Percentiles rank a stretch among this genome's conserved stretches.
These are phyloP conservation scores for Gasterosteus nipponicus DNA, from an alignment of 2,113 vertebrate species.

Conservation along the genomic window DNA sequence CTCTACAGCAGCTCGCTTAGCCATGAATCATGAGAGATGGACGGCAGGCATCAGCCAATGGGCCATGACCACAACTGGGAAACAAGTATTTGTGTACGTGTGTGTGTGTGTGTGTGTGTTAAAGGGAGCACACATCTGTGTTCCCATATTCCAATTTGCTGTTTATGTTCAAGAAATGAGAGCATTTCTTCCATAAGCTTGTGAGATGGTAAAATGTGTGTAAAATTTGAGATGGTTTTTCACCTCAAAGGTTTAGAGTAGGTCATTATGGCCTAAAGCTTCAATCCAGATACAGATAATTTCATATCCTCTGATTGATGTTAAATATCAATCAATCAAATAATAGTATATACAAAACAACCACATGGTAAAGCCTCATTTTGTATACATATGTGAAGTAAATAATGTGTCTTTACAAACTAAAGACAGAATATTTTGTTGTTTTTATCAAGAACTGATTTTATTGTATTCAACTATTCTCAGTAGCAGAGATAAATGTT, in stretches of 20 bases:
- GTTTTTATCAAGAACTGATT: neutral
- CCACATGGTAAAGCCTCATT: neutral
- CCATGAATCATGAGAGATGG: conserved; percentile 75
- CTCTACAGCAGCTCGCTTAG: conserved; percentile 69
- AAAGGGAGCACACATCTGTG: conserved; percentile 43
- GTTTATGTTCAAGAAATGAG: conserved; percentile 15
- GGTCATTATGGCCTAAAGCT: neutral
- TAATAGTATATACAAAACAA: neutral
- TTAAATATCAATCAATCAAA: neutral
- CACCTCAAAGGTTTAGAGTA: neutral
- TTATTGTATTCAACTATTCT: too few species aligned
- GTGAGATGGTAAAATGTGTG: conserved; percentile 1
- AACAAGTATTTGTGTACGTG: conserved; percentile 44
- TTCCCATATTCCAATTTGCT: conserved; percentile 37
- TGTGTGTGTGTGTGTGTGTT: conserved; percentile 42
- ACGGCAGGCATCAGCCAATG: conserved; percentile 70
- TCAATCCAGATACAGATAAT: neutral
- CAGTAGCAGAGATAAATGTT: too few species aligned
- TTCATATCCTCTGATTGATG: too few species aligned
- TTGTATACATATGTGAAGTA: neutral
- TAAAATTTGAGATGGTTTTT: conserved; percentile 6
- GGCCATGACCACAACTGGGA: conserved; percentile 68
- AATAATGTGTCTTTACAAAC: too few species aligned
- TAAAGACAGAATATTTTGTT: neutral
- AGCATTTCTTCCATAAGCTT: neutral